Base-by-base conservation (phyloP, 2,888 invertebrate genomes). In the Zygogramma bicolorata region DNA sequence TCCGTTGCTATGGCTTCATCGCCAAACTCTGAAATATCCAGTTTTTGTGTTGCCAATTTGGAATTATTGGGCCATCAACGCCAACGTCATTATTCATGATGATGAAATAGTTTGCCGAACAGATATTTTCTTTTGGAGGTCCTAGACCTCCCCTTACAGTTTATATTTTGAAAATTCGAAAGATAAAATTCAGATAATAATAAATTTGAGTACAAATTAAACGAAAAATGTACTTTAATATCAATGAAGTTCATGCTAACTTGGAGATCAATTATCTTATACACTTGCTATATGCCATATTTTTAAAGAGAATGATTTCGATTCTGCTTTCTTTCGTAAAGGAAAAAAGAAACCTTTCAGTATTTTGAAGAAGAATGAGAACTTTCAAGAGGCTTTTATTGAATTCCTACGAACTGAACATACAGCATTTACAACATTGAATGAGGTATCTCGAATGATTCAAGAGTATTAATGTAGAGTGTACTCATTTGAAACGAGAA, bases 401-500 rank as follows among this genome's bases (percentile, higher is more conserved):
- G 46, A 65, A 65, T 10, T 31, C 31, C 49, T 65, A 46, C 49
- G 5, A 25, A 65, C 10, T 65, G 65, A 29, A 29, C 27, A 29
- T 57, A 20, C 57, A 25, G 7, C 10, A 65, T 46, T 65, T 25
- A 22, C 42, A 65, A 65, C 27, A 22, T 65, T 49, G 22, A 27
- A 27, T 65, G 15, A 49, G 25, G 65, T 65, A 46, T 4, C 46
- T 25, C 46, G 29, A 46, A 20, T 22, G 42, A 42, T 65, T 65
- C 46, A 65, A 46, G 65, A 53, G 29, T 65, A 65, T 29, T 18
- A 53, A 10, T 65, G 53, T 18, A 53, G 49, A 65, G n/a, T 76
- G 42, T 79, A 53, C 20, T 1, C 70, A 22, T 76, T 80, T 61
- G 75, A 77, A 73, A 74, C 70, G 8, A 77, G 73, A 71, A 53